Conservation (phyloP, 2,113 vertebrate genomes). For the Notarius quadriscutis region DNA sequence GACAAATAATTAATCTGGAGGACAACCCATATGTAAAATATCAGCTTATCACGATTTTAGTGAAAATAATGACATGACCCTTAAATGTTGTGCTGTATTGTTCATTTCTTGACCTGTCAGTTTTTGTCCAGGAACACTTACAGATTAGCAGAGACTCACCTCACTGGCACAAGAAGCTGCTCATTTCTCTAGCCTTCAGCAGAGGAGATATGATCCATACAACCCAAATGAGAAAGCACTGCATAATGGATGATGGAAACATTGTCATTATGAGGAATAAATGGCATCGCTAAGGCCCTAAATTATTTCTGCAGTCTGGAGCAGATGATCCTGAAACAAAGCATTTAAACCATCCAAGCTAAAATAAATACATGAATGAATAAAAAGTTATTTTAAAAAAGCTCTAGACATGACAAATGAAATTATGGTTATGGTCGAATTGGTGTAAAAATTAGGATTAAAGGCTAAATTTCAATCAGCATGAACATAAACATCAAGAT, state of each 20-base stretch:
- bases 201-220: constrained; percentile 10
- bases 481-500: neutral
- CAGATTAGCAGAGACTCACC: neutral
- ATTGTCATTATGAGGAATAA: constrained; percentile 23
- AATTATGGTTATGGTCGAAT: neutral
- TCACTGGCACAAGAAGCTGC: constrained; percentile 11
- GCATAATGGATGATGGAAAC: constrained; percentile 16
- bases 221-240: constrained; percentile 18
- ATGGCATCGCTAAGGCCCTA: constrained; percentile 8
- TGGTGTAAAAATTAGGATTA: neutral
- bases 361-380: neutral
- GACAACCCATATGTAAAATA: neutral
- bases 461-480: neutral
- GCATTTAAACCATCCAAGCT: neutral
- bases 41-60: neutral
- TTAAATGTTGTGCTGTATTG: neutral
- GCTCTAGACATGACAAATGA: neutral
- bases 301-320: constrained; percentile 12
- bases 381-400: neutral
- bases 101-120: neutral
- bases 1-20: neutral
- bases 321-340: neutral
- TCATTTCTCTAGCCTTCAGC: constrained; percentile 30
- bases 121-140: neutral
- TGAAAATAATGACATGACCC: neutral